Base-by-base conservation (phyloP, 1,140 invertebrate genomes). In the Himalopsyche phryganea region DNA sequence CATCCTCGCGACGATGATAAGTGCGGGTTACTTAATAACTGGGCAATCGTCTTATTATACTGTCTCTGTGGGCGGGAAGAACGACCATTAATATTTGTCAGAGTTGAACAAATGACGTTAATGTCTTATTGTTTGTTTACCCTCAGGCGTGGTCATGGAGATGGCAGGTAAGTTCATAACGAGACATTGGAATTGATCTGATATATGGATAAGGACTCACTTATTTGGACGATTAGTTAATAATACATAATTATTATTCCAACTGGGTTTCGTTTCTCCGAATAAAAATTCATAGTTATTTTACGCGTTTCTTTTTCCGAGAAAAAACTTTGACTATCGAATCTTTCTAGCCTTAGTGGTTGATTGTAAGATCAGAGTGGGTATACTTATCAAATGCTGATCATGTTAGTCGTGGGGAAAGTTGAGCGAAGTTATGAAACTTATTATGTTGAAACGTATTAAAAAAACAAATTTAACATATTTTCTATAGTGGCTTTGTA, bases 11-110 rank as follows among this genome's bases (percentile, higher is more conserved):
- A 28, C 9, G 23, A 9, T 53, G 41, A 53, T 32, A 53, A 45
- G 51, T 53, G 20, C 42, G 18, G 51, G 38, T 28, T 28, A 28
- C 23, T 28, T 28, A 53, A 53, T 53, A 33, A 45, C 40, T 33
- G 6, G 41, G 35, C 44, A 53, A 53, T 45, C 20, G 51, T 32
- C 18, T 45, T 41, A 53, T 53, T 41, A 51, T 28, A 28, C 23
- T 28, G 23, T 28, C 23, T 28, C 9, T 5, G 23, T 28, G 23
- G 23, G 23, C 23, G 23, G 23, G 23, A 28, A 9, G 23, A 28
- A 28, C 5, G 42, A 15, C 5, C 42, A 45, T 45, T 45, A 45
- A 45, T 45, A 45, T 45, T 45, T 45, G 42, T 45, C 42, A 6
- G 42, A 17, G 9, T 6, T 11, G 18, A 11, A 11, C n/a, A n/a